Evolutionary conservation across 1,140 invertebrate species (phyloP), one percentile per base, ranked within the genome.

Genomic region (Oreohelix idahoensis): DNA sequence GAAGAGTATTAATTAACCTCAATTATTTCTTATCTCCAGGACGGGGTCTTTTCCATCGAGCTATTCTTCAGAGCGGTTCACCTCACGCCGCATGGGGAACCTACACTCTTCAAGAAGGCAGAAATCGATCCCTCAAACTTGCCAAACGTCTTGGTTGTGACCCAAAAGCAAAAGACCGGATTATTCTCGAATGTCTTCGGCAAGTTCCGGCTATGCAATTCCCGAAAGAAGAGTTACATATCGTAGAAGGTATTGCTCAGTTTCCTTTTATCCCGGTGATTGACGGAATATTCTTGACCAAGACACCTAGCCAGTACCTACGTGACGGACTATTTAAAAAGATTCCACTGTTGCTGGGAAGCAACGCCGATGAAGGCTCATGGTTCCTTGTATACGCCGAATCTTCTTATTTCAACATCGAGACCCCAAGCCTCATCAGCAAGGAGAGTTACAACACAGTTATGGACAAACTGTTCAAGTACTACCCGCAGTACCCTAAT

Each of bases 191-290:
- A 42, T 98, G 97, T 92, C 93, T 98, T 32, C 93, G 95, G 1
- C 38, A 79, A 93, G 93, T 84, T 95, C 95, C 85, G 95, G 96
- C 89, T 94, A 96, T 94, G 15, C 94, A 95, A 76, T 92, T 98
- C 81, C 96, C 97, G 0, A 95, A 96, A 83, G 96, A 96, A 88
- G 96, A 98, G 93, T 97, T 96, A 0, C 75, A 96, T 71, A 96
- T 95, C 88, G 83, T 96, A 70, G 95, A 95, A 89, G 96, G 97
- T 89, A 88, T 93, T 11, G 89, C 92, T 11, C 93, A 94, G 71
- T 98, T 98, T 93, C 96, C 97, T 0, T 98, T 98, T 92, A 96
- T 97, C 1, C 97, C 98, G 0, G 96, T 98, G 36, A 96, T 98
- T 20, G 98, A 99, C 92, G 97, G 97, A 0, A 94, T 96, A 11